Percentiles rank a stretch among this genome's conserved stretches.
Evolutionary conservation across 2,888 invertebrate species (phyloP).

Genomic region (Melanchra persicariae): DNA sequence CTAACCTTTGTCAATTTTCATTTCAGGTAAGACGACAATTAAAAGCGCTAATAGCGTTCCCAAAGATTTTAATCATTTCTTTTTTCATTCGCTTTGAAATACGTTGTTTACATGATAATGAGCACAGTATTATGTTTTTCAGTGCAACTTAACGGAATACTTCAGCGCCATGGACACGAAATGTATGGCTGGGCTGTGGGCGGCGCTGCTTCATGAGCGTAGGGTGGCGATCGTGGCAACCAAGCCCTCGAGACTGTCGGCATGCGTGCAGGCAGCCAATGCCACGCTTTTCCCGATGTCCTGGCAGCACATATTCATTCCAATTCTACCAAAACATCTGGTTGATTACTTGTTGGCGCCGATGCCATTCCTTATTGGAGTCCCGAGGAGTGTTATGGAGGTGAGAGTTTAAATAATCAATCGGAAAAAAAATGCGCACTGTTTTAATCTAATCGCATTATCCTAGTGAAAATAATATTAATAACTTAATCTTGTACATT

Average conservation of each 20-base stretch:
- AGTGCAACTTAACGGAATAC: slow-evolving; percentile 99
- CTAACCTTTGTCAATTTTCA: neutral
- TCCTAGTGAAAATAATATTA: neutral
- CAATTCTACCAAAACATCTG: slow-evolving; percentile 96
- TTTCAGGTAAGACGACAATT: neutral
- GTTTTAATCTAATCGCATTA: neutral
- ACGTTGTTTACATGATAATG: slow-evolving; percentile 13
- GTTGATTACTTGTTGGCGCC: slow-evolving; percentile 98
- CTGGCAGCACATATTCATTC: slow-evolving; percentile 99
- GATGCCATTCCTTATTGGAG: slow-evolving; percentile 99
- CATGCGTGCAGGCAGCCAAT: slow-evolving; percentile 98
- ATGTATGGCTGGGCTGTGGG: slow-evolving; percentile 99
- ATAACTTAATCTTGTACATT: slow-evolving; percentile 68
- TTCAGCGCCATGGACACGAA: slow-evolving; percentile 98
- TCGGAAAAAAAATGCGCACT: too few relatives aligned
- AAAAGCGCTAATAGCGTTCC: neutral
- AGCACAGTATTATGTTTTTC: slow-evolving; percentile 73
- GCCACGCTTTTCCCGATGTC: slow-evolving; percentile 99
- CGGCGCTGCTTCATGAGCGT: slow-evolving; percentile 98
- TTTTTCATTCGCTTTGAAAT: neutral
- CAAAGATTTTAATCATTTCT: neutral
- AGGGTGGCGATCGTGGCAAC: slow-evolving; percentile 98
- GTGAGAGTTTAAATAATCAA: slow-evolving; percentile 81
- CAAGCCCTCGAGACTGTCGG: slow-evolving; percentile 96
- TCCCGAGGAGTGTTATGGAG: slow-evolving; percentile 96